Conservation (phyloP, 2,888 invertebrate species). For the Halictus quadricinctus region DNA sequence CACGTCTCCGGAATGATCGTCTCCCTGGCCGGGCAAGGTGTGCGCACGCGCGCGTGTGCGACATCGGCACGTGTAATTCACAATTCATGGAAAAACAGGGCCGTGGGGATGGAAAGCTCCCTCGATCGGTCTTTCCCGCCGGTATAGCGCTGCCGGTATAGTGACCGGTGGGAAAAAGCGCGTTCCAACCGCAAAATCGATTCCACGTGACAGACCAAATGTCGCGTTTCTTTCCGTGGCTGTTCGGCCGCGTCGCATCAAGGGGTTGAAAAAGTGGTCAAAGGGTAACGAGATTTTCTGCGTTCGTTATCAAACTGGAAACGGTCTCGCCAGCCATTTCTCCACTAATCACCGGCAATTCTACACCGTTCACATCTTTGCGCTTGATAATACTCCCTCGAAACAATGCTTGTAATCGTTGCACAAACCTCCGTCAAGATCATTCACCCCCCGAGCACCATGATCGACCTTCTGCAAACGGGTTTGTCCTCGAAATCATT, state of each 20-base stretch:
- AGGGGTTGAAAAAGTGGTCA: conserved; percentile 29
- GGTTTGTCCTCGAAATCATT: too few species aligned
- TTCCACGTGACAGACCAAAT: conserved; percentile 49
- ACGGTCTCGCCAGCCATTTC: neutral
- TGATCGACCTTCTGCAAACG: too few species aligned
- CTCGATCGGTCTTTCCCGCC: conserved; percentile 36
- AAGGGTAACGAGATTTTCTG: conserved; percentile 35
- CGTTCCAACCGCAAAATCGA: conserved; percentile 58
- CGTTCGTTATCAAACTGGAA: conserved; percentile 11
- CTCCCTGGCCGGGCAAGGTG: conserved; percentile 4
- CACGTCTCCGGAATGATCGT: conserved; percentile 11
- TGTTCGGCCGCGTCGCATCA: conserved; percentile 40
- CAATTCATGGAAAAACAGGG: conserved; percentile 64
- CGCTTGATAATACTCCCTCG: neutral
- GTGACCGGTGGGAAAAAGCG: conserved; percentile 28
- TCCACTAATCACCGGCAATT: neutral
- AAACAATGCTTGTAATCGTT: neutral
- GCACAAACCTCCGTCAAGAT: neutral
- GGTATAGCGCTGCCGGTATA: conserved; percentile 13
- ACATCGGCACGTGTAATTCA: conserved; percentile 64
- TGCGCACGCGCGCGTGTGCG: conserved; percentile 14
- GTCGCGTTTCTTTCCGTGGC: conserved; percentile 39
- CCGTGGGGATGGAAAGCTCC: conserved; percentile 44
- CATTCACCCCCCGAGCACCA: too few species aligned
- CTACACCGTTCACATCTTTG: neutral